Base-by-base conservation (phyloP, 2,113 vertebrate species). In the Myrmecobius fasciatus region DNA sequence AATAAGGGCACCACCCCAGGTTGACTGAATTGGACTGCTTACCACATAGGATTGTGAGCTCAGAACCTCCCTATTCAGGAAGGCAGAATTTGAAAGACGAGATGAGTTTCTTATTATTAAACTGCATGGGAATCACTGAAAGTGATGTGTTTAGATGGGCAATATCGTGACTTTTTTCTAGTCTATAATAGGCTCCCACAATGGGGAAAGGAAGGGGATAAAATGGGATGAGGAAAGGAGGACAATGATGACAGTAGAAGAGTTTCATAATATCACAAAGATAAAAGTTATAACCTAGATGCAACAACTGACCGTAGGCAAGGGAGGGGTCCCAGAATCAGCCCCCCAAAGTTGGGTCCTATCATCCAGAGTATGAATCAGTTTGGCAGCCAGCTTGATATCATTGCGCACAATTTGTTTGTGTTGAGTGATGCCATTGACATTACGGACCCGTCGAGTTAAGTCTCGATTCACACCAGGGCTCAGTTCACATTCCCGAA, bases 321-420 rank as follows among this genome's bases (percentile, higher is more conserved):
- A 89, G 52, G 96, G 97, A 1, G 97, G 52, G 2, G 98, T 99
- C 49, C 98, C 98, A 12, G 98, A 98, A 28, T 98, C 97, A 0
- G 98, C 96, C 60, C 98, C 98, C 99, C 99, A 99, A 53, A 99
- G 98, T 89, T 98, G 98, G 51, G 99, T 99, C 51, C 99, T 98
- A 75, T 99, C 99, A 0, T 99, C 99, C 97, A 99, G 95, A 0
- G 99, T 98, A 43, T 99, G 99, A 96, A 99, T 99, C 95, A 99
- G 99, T 96, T 99, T 99, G 54, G 99, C 99, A 0, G 99, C 98
- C 96, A 99, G 98, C 96, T 99, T 99, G 98, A 99, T 99, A 98
- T 99, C 99, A 0, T 99, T 99, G 94, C 99, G 99, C 90, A 99
- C 98, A 49, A 99, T 98, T 97, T 99, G 99, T 97, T 99, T 99